Conservation (phyloP, 1,140 invertebrate genomes). For the Heliconius congener region DNA sequence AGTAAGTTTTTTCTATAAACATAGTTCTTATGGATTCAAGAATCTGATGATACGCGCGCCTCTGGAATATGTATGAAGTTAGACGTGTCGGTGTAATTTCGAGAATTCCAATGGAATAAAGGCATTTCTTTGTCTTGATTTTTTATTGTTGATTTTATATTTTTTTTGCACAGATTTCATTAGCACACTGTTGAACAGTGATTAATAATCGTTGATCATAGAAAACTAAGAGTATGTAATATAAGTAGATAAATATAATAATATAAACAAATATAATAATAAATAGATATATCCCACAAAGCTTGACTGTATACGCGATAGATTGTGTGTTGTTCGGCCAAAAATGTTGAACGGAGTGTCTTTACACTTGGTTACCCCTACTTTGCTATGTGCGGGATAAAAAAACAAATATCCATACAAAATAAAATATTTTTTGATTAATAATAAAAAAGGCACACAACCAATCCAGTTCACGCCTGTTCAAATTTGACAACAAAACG, state of each 20-base stretch:
- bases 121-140: constrained; percentile 12
- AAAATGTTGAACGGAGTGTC: no score
- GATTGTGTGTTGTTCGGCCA: no score
- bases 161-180: background rate
- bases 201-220: no score
- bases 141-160: background rate
- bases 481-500: constrained; percentile 9
- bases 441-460: background rate
- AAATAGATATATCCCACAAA: no score
- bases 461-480: constrained; percentile 7
- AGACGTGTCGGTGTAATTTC: constrained; percentile 24
- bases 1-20: constrained; percentile 27
- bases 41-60: constrained; percentile 28
- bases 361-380: no score
- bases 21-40: constrained; percentile 31
- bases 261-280: no score
- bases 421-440: background rate
- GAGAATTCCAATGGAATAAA: constrained; percentile 24
- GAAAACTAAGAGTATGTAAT: background rate
- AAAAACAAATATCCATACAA: background rate
- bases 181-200: background rate
- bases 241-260: background rate
- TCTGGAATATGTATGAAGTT: constrained; percentile 37
- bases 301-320: no score
- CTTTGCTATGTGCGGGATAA: no score